A percentile compares a stretch with the other conserved stretches of the same genome.
Evolutionary conservation across 2,797 vertebrate genomes (phyloP).

Genomic region (Micrastur ruficollis): DNA sequence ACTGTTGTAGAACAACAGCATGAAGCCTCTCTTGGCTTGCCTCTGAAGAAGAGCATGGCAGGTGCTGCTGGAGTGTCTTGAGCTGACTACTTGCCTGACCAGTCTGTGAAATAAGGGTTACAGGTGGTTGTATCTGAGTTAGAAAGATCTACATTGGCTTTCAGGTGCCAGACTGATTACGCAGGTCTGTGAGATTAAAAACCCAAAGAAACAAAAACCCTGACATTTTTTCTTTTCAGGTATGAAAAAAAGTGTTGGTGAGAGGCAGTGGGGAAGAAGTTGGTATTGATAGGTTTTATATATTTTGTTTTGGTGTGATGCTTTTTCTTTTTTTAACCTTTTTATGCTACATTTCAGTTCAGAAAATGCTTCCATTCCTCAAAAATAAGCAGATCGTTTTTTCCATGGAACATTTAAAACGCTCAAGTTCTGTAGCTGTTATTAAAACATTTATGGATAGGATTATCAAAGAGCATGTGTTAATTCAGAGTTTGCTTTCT

Average conservation of each 20-base stretch:
- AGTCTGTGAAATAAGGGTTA: background rate
- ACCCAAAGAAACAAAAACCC: background rate
- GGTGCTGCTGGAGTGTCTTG: background rate
- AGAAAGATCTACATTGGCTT: background rate
- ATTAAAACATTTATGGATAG: background rate
- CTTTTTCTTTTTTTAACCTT: background rate
- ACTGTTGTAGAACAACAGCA: background rate
- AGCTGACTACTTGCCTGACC: background rate
- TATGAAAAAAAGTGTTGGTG: background rate
- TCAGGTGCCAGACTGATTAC: background rate
- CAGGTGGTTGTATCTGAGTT: background rate
- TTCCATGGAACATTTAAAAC: background rate
- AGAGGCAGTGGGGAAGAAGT: background rate
- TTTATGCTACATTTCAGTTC: background rate
- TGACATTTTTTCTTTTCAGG: background rate
- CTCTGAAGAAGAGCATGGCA: background rate
- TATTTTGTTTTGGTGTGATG: background rate
- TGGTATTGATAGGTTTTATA: background rate
- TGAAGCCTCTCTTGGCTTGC: background rate
- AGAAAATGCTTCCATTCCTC: background rate
- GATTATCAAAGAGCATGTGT: background rate
- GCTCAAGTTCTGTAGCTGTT: background rate
- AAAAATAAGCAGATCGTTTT: background rate
- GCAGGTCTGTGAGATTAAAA: background rate
- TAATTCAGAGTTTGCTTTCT: constrained; percentile 53